Percentiles rank a stretch among this genome's conserved stretches.
phyloP scores from a whole-genome alignment of 2,797 vertebrate species.

The Aplochiton taeniatus region DNA sequence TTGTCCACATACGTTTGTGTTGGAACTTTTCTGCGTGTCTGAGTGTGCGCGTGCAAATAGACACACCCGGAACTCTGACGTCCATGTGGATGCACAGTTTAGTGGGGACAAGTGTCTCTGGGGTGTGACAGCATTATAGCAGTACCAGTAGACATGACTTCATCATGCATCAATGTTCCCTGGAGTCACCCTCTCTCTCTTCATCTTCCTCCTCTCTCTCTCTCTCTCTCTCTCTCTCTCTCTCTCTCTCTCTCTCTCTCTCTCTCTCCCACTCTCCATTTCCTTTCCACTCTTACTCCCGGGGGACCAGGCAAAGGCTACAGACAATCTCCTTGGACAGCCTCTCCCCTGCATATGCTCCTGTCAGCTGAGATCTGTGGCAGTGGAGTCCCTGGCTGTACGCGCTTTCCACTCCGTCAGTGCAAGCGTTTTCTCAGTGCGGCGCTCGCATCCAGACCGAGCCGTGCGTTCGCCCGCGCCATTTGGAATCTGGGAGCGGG shows the following conservation, averaged over 20 bases:
- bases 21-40: no score
- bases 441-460: no score
- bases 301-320: constrained; percentile 6
- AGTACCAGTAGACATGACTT: constrained; percentile 31
- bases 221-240: not conserved
- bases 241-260: not conserved
- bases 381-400: not conserved
- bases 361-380: constrained; percentile 24
- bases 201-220: constrained; percentile 26
- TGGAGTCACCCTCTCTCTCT: constrained; percentile 29
- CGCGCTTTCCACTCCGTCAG: no score
- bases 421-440: no score
- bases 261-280: constrained; percentile 21
- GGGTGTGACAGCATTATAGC: constrained; percentile 25
- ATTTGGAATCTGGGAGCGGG: no score
- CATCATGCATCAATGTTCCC: constrained; percentile 60
- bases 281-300: not conserved
- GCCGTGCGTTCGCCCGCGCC: no score
- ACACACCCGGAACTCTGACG: no score
- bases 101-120: constrained; percentile 44
- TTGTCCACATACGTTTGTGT: no score
- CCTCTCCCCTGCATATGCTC: constrained; percentile 26
- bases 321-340: constrained; percentile 23
- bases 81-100: constrained; percentile 15
- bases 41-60: no score